Conservation (phyloP, 2,888 invertebrate genomes). For the Idaea straminata region DNA sequence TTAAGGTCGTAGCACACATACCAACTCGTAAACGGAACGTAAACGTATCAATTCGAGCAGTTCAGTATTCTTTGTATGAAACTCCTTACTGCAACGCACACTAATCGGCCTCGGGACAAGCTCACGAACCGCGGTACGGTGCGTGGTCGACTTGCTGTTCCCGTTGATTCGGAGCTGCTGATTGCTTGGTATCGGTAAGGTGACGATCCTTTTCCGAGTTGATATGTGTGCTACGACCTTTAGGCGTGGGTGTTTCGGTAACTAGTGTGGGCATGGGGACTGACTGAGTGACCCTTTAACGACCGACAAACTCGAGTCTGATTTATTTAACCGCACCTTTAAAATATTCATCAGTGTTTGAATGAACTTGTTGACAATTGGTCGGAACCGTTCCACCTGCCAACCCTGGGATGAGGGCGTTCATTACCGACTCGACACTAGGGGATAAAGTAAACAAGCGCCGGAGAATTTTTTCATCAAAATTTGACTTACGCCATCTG, state of each 20-base stretch:
- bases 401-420: slow-evolving; percentile 37
- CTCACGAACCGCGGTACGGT: too few species aligned
- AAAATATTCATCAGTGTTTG: background rate
- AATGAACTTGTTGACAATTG: slow-evolving; percentile 1
- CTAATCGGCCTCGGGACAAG: too few species aligned
- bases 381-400: background rate
- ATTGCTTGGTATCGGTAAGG: too few species aligned
- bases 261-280: background rate
- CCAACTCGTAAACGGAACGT: too few species aligned
- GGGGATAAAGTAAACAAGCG: slow-evolving; percentile 53
- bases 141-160: too few species aligned
- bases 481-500: slow-evolving; percentile 69
- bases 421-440: slow-evolving; percentile 44
- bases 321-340: slow-evolving; percentile 1
- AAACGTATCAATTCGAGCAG: too few species aligned
- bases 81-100: too few species aligned
- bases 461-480: slow-evolving; percentile 64
- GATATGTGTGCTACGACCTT: too few species aligned
- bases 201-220: too few species aligned
- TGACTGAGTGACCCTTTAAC: background rate
- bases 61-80: too few species aligned
- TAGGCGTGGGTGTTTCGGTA: background rate
- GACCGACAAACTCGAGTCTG: background rate
- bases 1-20: too few species aligned
- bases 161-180: too few species aligned